Base-by-base conservation (phyloP, 2,797 vertebrate genomes). In the Mallotus villosus region DNA sequence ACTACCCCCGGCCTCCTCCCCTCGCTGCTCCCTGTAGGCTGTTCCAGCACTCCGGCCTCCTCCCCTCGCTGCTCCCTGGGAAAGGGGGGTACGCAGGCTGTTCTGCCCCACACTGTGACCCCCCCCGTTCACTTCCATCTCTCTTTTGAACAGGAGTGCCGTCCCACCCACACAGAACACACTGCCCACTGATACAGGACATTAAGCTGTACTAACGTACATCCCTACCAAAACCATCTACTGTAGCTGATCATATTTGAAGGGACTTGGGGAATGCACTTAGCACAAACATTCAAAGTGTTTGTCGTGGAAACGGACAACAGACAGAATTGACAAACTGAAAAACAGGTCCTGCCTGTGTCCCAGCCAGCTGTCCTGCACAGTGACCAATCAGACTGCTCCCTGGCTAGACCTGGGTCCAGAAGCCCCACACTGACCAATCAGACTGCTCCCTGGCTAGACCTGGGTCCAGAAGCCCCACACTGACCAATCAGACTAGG, bases 41-140 rank as follows among this genome's bases (percentile, higher is more conserved):
- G 29, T 29, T 29, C 29, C 29, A 86, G 82, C 80, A 68, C 72
- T 76, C 64, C 61, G 29, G 29, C 29, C 29, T 29, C 29, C 29
- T 29, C 29, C 29, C 29, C 29, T 29, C 29, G 29, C 32, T 34
- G 32, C 8, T 85, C 82, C 63, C 75, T 76, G 67, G 37, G 49
- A 67, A 77, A 84, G 77, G 57, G 74, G 74, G 68, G 68, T 25
- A 60, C 76, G 5, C 75, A 61, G 84, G 88, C 85, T 74, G 79
- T 82, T 73, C 87, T 70, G 78, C 85, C 82, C 82, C 82, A 87
- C 86, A 77, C 84, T n/a, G 66, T 83, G 82, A 81, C 86, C 85
- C 79, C 79, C 82, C 74, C 71, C 81, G n/a, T n/a, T 74, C 21
- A 63, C 67, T 68, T 81, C 79, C 78, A 74, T 74, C 78, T 62